Evolutionary conservation across 2,797 vertebrate genomes (phyloP), one percentile per base, ranked within the genome.

Genomic region (Mallotus villosus): DNA sequence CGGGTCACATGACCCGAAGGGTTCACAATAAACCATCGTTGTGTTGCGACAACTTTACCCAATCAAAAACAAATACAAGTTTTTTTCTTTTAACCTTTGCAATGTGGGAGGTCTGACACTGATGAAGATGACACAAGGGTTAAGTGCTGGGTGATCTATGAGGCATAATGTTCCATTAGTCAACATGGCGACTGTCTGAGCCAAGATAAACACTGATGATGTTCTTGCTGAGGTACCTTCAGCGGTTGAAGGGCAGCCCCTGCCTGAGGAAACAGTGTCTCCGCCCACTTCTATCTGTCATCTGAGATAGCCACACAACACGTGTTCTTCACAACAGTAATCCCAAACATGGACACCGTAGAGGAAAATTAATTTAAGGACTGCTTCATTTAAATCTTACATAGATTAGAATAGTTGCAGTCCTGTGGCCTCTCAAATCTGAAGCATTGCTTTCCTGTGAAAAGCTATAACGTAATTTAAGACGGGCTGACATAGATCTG

Each of bases 281-380:
- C 95, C 94, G 71, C 95, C 95, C 78, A 94, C 89, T 86, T 94
- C 90, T 27, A 96, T 95, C 94, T 12, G 92, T 95, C 95, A 96
- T 95, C 95, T 96, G 9, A 74, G 19, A 78, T 32, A 74, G 9
- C 73, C 21, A 75, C 16, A 53, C 51, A 53, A 53, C 51, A 53
- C 19, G 2, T n/a, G 19, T 53, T 17, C 51, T n/a, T n/a, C 51
- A 53, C 51, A 17, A 62, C 27, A 16, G 11, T 64, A 34, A 12
- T 21, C 17, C n/a, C n/a, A 46, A 34, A 6, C n/a, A 11, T n/a
- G 19, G 34, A 24, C 19, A 25, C 51, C 22, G 29, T 25, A 12
- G 57, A 61, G 59, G 21, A 11, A 61, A 61, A 2, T 25, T 24
- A 0, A 5, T 2, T 61, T 5, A 5, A 4, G 27, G 24, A 61